These are phyloP conservation scores for Drosophila lutescens DNA, from an alignment of 2,888 invertebrate species.

Conservation along the genomic window DNA sequence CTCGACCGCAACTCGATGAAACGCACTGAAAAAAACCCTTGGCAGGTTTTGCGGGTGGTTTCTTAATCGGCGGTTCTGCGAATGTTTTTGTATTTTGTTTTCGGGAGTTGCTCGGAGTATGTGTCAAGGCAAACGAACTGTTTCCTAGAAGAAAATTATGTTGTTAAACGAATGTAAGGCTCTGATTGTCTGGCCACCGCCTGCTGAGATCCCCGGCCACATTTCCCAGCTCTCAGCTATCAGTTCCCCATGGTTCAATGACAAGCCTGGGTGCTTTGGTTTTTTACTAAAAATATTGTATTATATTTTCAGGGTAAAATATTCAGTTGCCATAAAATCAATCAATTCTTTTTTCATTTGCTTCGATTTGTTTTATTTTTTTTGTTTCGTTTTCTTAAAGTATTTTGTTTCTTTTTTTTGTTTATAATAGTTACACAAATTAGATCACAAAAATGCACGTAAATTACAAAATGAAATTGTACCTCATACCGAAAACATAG, in stretches of 20 bases:
- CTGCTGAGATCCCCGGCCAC: conserved; percentile 12
- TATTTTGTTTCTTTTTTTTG: conserved; percentile 58
- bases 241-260: conserved; percentile 10
- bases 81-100: conserved; percentile 38
- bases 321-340: conserved; percentile 68
- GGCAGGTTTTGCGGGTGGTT: conserved; percentile 15
- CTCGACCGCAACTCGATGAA: conserved; percentile 4
- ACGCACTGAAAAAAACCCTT: conserved; percentile 24
- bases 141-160: conserved; percentile 53
- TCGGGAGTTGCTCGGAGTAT: conserved; percentile 45
- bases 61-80: conserved; percentile 14
- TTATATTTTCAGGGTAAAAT: conserved; percentile 52
- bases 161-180: conserved; percentile 21
- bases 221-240: not conserved
- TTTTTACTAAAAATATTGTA: conserved; percentile 60
- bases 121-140: conserved; percentile 60
- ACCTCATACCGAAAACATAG: conserved; percentile 57
- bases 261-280: conserved; percentile 21
- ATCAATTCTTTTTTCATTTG: conserved; percentile 59
- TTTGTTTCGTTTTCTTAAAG: conserved; percentile 52
- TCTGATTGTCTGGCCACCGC: conserved; percentile 13
- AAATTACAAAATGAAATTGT: conserved; percentile 76
- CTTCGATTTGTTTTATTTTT: conserved; percentile 52
- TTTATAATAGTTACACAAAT: conserved; percentile 81
- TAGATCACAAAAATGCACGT: conserved; percentile 82